phyloP scores from a whole-genome alignment of 2,797 vertebrate species.

The Danio choprae region DNA sequence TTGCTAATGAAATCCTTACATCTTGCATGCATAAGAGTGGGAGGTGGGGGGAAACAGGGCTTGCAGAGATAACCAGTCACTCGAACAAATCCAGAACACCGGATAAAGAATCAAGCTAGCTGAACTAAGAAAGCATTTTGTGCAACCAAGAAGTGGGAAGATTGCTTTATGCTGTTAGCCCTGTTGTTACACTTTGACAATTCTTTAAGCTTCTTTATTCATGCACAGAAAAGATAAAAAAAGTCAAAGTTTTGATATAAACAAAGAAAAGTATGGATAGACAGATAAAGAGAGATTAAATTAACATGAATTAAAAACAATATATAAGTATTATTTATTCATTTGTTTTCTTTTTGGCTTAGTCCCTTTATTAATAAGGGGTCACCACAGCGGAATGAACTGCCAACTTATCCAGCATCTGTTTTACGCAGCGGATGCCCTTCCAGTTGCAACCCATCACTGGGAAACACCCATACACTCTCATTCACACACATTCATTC shows the following conservation, averaged over 20 bases:
- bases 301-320: not conserved
- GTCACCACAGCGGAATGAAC: no score
- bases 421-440: no score
- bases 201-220: constrained; percentile 79
- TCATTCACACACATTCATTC: no score
- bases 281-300: not conserved
- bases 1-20: constrained; percentile 53
- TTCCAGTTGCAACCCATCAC: no score
- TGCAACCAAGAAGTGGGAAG: constrained; percentile 28
- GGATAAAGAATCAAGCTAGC: constrained; percentile 67
- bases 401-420: no score
- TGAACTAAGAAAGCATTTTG: constrained; percentile 62
- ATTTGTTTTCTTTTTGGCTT: no score
- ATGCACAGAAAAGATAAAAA: constrained; percentile 75
- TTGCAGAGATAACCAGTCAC: constrained; percentile 81
- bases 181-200: constrained; percentile 66
- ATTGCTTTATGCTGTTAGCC: constrained; percentile 15
- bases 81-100: constrained; percentile 82
- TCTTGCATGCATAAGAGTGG: constrained; percentile 64
- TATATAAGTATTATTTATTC: no score
- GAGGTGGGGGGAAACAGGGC: constrained; percentile 70
- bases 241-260: constrained; percentile 59
- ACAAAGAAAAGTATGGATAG: constrained; percentile 1
- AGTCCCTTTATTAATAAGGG: no score
- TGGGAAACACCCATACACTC: no score